Base-by-base conservation (phyloP, 2,888 invertebrate genomes). In the Teinopalpus imperialis region DNA sequence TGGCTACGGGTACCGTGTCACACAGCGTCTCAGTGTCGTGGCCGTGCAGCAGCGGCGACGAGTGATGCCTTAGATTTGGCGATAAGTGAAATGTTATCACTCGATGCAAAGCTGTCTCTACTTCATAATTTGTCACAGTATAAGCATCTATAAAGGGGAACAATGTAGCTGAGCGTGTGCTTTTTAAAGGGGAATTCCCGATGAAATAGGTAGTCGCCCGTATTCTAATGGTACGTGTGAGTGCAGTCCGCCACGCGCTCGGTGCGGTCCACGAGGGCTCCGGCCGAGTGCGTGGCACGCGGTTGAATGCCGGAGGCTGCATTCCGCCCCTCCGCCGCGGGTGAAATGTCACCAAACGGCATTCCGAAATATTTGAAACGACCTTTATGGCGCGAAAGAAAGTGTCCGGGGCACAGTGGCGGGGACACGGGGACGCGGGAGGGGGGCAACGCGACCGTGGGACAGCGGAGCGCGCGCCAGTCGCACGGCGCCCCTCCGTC, bases 371-470 rank as follows among this genome's bases (percentile, higher is more conserved):
- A 87, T 88, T 88, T 88, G 86, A 88, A 86, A 87, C 87, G 87
- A 87, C 87, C 87, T 88, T 86, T 87, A 88, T 86, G 87, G 87
- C 85, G 87, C 87, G 87, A 88, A 87, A 87, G 87, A 88, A 87
- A 87, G 87, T 86, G 85, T 61, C 57, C 58, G 64, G 64, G 56
- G 57, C 36, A 36, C 24, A 48, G 43, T 73, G 70, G 72, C 70
- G 56, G 68, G 57, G 72, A 68, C 68, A 65, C 63, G 69, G 58
- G 66, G 68, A 47, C 67, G 77, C 68, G 69, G 72, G 75, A 85
- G 81, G 85, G 90, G 90, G 90, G 89, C 83, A 86, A 82, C 88
- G 83, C 89, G 90, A 91, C 91, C 91, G 91, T 91, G 91, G 91
- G 91, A 91, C 91, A 91, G 91, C 90, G 90, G 88, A 91, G 89